Evolutionary conservation across 2,888 invertebrate genomes (phyloP), one percentile per base, ranked within the genome.

Genomic region (Drosophila anomalata): DNA sequence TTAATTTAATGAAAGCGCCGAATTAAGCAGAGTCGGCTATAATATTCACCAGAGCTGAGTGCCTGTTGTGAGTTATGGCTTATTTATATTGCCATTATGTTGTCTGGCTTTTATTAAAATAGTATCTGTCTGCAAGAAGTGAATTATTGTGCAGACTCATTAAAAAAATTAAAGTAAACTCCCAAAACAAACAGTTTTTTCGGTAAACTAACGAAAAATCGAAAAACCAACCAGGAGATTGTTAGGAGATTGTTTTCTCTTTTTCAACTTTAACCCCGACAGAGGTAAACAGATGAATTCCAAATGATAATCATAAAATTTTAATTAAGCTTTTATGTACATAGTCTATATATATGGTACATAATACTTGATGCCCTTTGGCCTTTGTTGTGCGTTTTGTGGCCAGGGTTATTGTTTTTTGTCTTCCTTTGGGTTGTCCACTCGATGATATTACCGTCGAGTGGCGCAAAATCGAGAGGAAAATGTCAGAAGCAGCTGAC

Each of bases 301-400:
- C 56, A 57, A 56, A 69, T 66, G 69, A 80, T 78, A 73, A 73
- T 52, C 68, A 76, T 75, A 61, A 56, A 65, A 77, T 71, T 77
- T 71, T 75, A 78, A 77, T 79, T 78, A 77, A 63, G 58, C 65
- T 65, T 69, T 54, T 69, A 39, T 41, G 52, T 47, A 62, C 62
- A 48, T 54, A 50, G 24, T 20, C n/a, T n/a, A 36, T 29, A 29
- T 29, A 9, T 29, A 29, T 29, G 29, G 29, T 36, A 36, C 36
- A 36, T 36, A 36, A 36, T 36, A 36, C 36, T 14, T 53, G 29
- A 47, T 11, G 53, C 68, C 68, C 68, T 24, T 17, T 48, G 48
- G 33, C 36, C 39, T 39, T 50, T 9, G 29, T 9, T 29, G 29
- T 29, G 54, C 59, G 59, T 42, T 52, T 59, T 44, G 48, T 42